Evolutionary conservation across 2,888 invertebrate species (phyloP), one percentile per base, ranked within the genome.

Genomic region (Myopa tessellatipennis): DNA sequence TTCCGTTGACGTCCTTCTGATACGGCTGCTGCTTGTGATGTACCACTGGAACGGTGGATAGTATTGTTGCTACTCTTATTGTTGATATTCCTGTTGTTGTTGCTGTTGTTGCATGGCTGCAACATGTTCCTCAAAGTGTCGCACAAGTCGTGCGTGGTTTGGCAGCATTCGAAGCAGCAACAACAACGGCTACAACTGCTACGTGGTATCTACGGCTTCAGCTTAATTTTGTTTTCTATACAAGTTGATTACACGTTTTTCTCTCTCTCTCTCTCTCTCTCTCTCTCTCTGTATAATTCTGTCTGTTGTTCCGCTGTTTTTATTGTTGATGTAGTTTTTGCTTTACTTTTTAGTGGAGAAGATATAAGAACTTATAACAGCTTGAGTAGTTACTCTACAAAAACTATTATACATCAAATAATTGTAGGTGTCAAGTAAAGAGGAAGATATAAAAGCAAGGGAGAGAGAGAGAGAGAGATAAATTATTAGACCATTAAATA

Each of bases 51-150:
- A 26, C 26, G 26, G 26, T 26, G 26, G 26, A 26, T 26, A 26
- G 26, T 26, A 26, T 26, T 26, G 26, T 26, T 26, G 26, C 1
- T 26, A 26, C 26, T 26, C 26, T 26, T 26, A 26, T 26, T 26
- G n/a, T 60, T 60, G 45, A 8, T 45, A 4, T 45, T 68, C n/a
- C 14, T 63, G 34, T 36, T 36, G 36, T 16, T 36, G 40, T 8
- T 68, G 68, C 36, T 26, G 52, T 18, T 12, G 36, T 8, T 52
- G 60, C 40, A 38, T 18, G 18, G 34, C 60, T n/a, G 73, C 73
- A 45, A 26, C 73, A 61, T 61, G 73, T 73, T 73, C 36, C 60
- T 45, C 73, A 73, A 61, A 61, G 40, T 60, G 73, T 73, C 73
- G 45, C 61, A 36, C 36, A 73, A 73, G 60, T 73, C 61, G 58